Percentiles rank a stretch among this genome's conserved stretches.
phyloP scores from a whole-genome alignment of 2,797 vertebrate species.

The Brachyrhaphis roseni region DNA sequence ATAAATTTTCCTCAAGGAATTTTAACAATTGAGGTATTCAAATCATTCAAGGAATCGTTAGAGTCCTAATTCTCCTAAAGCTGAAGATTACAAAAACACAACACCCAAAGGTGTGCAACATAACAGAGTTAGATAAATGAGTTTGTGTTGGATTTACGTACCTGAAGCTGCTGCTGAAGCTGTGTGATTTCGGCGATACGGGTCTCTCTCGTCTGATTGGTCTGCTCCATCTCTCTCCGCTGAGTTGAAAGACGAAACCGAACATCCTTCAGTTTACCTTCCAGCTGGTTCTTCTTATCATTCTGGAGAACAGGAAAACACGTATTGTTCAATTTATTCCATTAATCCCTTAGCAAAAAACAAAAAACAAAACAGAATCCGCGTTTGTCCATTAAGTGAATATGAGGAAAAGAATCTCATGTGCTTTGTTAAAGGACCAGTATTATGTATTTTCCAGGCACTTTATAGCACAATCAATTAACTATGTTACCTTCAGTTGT shows the following conservation, averaged over 20 bases:
- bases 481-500: too few species aligned
- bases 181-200: conserved; percentile 96
- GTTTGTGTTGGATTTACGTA: conserved; percentile 42
- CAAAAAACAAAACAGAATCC: background rate
- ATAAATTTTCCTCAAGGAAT: too few species aligned
- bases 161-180: conserved; percentile 96
- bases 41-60: too few species aligned
- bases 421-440: too few species aligned
- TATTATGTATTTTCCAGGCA: too few species aligned
- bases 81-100: background rate
- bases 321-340: background rate
- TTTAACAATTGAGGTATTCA: too few species aligned
- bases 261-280: conserved; percentile 96
- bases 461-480: too few species aligned
- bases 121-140: background rate
- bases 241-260: conserved; percentile 90
- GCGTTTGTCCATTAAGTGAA: background rate
- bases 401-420: too few species aligned
- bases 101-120: background rate
- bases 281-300: conserved; percentile 94
- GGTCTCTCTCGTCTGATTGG: conserved; percentile 92
- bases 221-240: conserved; percentile 95
- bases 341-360: background rate
- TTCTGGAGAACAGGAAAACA: conserved; percentile 76
- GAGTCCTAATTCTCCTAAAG: too few species aligned